Evolutionary conservation across 2,797 vertebrate genomes (phyloP).

Genomic region (Aldrovandia affinis): DNA sequence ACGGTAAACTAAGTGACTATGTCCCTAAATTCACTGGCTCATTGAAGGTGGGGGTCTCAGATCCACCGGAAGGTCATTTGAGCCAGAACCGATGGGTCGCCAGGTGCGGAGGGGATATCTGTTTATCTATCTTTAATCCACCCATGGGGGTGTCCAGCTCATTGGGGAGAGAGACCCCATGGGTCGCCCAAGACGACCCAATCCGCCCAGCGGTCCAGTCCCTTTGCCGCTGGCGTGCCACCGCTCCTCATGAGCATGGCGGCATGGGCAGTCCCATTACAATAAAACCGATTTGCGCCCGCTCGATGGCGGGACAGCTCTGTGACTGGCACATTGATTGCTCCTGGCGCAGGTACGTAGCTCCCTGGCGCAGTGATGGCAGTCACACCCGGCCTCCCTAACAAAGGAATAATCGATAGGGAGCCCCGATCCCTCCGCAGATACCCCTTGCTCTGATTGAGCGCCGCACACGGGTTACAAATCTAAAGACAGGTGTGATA

Average conservation of each 20-base stretch:
- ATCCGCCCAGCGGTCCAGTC: background rate
- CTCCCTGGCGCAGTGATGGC: background rate
- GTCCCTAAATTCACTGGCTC: no score
- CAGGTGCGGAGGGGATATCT: no score
- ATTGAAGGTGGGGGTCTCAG: no score
- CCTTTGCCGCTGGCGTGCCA: background rate
- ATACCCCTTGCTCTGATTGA: conserved; percentile 9
- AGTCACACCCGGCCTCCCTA: background rate
- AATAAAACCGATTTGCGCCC: background rate
- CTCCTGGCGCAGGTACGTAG: background rate
- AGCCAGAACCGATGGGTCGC: no score
- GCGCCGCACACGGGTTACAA: background rate
- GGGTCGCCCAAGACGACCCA: background rate
- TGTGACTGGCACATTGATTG: conserved; percentile 18
- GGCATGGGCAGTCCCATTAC: conserved; percentile 8
- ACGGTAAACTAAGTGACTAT: no score
- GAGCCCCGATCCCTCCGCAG: background rate
- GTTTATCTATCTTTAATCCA: no score
- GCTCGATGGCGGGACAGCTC: background rate
- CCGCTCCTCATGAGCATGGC: background rate
- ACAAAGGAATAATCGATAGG: conserved; percentile 10
- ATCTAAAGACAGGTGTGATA: background rate
- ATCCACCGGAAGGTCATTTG: no score
- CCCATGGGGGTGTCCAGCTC: background rate
- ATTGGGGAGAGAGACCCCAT: background rate